These are phyloP conservation scores for Epizoanthus illoricatus DNA, from an alignment of 92 coral and sea anemone genomes.

Conservation along the genomic window DNA sequence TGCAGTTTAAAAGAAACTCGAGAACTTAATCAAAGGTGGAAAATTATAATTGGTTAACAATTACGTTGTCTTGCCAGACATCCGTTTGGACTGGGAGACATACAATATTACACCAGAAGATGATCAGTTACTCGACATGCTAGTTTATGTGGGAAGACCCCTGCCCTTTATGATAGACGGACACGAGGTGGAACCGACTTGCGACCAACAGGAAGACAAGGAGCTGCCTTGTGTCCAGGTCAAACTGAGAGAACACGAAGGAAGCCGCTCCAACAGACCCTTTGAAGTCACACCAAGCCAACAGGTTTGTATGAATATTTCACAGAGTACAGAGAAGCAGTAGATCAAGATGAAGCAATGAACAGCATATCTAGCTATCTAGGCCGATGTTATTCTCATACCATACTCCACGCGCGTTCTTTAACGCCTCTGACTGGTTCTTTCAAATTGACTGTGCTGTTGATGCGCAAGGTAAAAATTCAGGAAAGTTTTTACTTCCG, in stretches of 20 bases:
- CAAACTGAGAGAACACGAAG: slow-evolving; percentile 82
- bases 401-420: too few species aligned
- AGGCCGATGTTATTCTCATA: too few species aligned
- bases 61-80: slow-evolving; percentile 49
- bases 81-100: slow-evolving; percentile 96
- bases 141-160: slow-evolving; percentile 82
- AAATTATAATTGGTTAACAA: neutral
- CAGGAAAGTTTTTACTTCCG: too few species aligned
- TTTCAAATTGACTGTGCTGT: too few species aligned
- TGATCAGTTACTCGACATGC: slow-evolving; percentile 79
- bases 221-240: slow-evolving; percentile 77
- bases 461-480: too few species aligned
- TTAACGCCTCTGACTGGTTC: too few species aligned
- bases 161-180: slow-evolving; percentile 70
- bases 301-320: slow-evolving; percentile 62
- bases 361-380: too few species aligned
- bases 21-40: neutral
- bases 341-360: neutral
- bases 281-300: slow-evolving; percentile 81
- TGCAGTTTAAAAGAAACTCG: too few species aligned
- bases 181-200: slow-evolving; percentile 65
- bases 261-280: slow-evolving; percentile 67
- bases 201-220: slow-evolving; percentile 44
- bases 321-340: neutral
- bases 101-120: slow-evolving; percentile 76